These are phyloP conservation scores for Nothocercus nigrocapillus DNA, from an alignment of 2,113 vertebrate genomes.

Conservation along the genomic window DNA sequence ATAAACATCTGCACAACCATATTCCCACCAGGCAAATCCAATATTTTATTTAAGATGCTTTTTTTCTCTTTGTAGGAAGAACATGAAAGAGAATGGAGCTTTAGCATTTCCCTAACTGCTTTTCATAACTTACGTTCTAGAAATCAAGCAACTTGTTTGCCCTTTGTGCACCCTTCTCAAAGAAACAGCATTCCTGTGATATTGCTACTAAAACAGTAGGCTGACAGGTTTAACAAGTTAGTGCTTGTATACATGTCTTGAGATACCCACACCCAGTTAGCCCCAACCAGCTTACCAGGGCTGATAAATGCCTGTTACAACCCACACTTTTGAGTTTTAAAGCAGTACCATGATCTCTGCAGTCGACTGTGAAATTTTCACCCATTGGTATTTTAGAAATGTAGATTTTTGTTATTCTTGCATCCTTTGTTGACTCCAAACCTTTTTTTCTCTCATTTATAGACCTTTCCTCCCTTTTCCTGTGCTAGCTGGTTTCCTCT, in stretches of 20 bases:
- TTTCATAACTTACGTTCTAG: background rate
- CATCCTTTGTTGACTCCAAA: background rate
- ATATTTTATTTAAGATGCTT: conserved; percentile 15
- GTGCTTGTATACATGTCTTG: conserved; percentile 7
- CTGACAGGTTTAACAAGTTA: conserved; percentile 62
- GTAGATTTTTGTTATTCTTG: background rate
- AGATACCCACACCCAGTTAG: conserved; percentile 63
- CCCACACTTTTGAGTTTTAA: conserved; percentile 35
- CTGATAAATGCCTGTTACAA: conserved; percentile 56
- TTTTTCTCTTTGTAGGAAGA: conserved; percentile 27
- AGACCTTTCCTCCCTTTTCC: conserved; percentile 15
- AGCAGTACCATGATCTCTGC: background rate
- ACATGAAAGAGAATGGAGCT: conserved; percentile 18
- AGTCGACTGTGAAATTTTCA: background rate
- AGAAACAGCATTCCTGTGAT: conserved; percentile 51
- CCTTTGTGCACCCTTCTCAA: conserved; percentile 49
- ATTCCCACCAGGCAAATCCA: background rate
- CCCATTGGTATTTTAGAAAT: background rate
- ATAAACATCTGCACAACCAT: conserved; percentile 21
- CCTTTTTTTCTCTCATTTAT: background rate
- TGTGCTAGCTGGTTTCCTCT: background rate
- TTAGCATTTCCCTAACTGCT: background rate
- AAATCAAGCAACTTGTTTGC: conserved; percentile 30
- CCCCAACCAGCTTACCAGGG: conserved; percentile 37
- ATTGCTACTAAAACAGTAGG: conserved; percentile 48